Evolutionary conservation across 2,888 invertebrate species (phyloP), one percentile per base, ranked within the genome.

Genomic region (Keiferia lycopersicella): DNA sequence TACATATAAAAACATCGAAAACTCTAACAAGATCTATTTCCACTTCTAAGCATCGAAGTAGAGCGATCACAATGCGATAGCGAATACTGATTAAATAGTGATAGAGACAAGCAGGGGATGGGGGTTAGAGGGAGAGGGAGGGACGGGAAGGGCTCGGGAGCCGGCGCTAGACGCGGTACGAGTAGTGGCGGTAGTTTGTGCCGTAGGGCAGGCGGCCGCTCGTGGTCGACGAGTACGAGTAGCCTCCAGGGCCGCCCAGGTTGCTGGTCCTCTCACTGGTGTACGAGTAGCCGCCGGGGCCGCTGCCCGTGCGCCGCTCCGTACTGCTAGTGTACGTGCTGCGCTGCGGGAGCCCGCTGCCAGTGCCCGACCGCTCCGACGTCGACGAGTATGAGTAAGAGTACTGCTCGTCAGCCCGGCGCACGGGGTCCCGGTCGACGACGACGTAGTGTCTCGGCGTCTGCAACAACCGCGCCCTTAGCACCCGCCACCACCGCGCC

Each of bases 381-480:
- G 93, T 92, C 85, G 95, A 94, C 85, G 93, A 91, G 93, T 96
- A 96, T 73, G 96, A 94, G 93, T 96, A 96, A 76, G 96, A 96
- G 93, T 96, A 97, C 92, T 96, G 96, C 92, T 96, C 94, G 86
- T 96, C 96, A 75, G 95, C 95, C 83, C 94, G 93, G 66, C 94
- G 93, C 76, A 93, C 89, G 79, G 94, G 94, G 77, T 95, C 94
- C 84, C 96, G 96, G 88, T 95, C 94, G 87, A 96, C 95, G 92
- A 96, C 95, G 93, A 96, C 96, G 93, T 96, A 95, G 88, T 97
- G 95, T 80, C 97, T 96, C 92, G 95, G 96, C 92, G 95, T 96
- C 97, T 97, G 94, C 91, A 94, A 93, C 91, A 93, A 93, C 92
- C 86, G 83, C 81, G 84, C 84, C 81, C 83, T 86, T 77, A 78